Conservation (phyloP, 2,797 vertebrate species). For the Syngnathus acus region DNA sequence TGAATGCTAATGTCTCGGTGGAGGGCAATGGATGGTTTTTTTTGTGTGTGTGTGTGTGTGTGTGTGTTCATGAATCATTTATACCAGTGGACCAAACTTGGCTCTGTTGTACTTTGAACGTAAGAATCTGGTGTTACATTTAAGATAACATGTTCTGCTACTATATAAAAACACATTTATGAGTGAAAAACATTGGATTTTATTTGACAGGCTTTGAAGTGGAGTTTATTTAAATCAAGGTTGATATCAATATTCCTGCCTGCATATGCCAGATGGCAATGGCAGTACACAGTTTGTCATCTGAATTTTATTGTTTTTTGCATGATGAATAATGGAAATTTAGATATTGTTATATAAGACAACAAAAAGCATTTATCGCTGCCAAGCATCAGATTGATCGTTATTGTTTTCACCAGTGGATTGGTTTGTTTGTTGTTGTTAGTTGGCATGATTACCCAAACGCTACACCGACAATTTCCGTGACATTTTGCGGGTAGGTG, state of each 20-base stretch:
- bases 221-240: not conserved
- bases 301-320: not conserved
- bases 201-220: not conserved
- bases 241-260: conserved; percentile 11
- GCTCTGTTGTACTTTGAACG: not conserved
- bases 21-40: not conserved
- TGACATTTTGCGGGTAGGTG: not conserved
- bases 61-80: not conserved
- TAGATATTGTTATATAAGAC: not conserved
- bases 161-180: not conserved
- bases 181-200: not conserved
- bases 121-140: not conserved
- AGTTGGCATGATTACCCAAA: not conserved
- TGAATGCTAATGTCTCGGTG: conserved; percentile 3
- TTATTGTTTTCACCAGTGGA: not conserved
- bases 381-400: not conserved
- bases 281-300: not conserved
- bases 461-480: not conserved
- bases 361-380: not conserved
- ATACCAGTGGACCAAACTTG: not conserved
- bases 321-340: not conserved
- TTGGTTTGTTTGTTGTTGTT: not conserved
- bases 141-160: not conserved
- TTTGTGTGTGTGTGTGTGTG: too few species aligned
- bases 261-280: conserved; percentile 11